These are phyloP conservation scores for Paracanthobrama guichenoti DNA, from an alignment of 2,113 vertebrate species.

Conservation along the genomic window DNA sequence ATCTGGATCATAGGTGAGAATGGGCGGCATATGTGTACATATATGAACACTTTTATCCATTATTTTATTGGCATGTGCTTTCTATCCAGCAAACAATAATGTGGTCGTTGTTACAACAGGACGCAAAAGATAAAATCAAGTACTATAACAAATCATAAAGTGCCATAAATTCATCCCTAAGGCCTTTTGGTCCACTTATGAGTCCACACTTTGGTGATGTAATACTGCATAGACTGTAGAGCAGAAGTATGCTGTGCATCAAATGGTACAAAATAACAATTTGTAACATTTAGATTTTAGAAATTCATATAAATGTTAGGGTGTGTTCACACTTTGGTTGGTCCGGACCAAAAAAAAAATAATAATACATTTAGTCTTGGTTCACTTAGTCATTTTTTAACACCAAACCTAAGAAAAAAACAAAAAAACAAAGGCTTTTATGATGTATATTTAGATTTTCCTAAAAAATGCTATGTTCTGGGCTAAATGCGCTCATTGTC, in stretches of 20 bases:
- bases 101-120: neutral
- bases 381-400: no score
- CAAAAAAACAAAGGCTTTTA: no score
- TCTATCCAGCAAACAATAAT: neutral
- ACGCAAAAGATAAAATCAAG: neutral
- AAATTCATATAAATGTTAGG: neutral
- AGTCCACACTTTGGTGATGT: neutral
- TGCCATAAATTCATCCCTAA: neutral
- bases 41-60: neutral
- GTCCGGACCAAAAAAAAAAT: no score
- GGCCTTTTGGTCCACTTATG: neutral
- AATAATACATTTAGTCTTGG: no score
- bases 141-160: neutral
- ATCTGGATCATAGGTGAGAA: constrained; percentile 93
- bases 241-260: neutral
- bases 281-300: no score
- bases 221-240: neutral
- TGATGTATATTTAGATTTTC: no score
- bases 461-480: no score
- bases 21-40: neutral
- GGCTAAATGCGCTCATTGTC: no score
- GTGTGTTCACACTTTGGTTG: no score
- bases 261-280: no score
- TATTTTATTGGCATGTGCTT: neutral
- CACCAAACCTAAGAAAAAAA: no score